Evolutionary conservation across 2,888 invertebrate genomes (phyloP), one percentile per base, ranked within the genome.

Genomic region (Pardosa pseudoannulata): DNA sequence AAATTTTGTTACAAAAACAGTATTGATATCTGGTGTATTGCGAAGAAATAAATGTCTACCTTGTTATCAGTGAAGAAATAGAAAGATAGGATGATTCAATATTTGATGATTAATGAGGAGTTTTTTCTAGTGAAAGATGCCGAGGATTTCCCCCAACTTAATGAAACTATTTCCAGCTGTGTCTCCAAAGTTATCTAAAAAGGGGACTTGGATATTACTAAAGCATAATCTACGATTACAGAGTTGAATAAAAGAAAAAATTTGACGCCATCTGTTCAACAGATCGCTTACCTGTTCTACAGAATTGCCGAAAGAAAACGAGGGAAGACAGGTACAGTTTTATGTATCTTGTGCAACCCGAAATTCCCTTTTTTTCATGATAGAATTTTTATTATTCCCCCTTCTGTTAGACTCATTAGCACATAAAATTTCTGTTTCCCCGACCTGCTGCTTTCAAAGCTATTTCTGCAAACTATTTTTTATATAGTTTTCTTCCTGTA

Each of bases 201-300:
- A n/a, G n/a, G n/a, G n/a, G 29, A 36, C 6, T 36, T 36, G 36
- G 36, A 36, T 36, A 36, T 7, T 7, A 36, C 36, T 36, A 36
- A 36, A 36, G 11, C 36, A 36, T 36, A 71, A 62, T n/a, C n/a
- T n/a, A n/a, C n/a, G n/a, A n/a, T n/a, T n/a, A n/a, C n/a, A n/a
- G n/a, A n/a, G n/a, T n/a, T n/a, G n/a, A n/a, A n/a, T n/a, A n/a
- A n/a, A n/a, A n/a, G n/a, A 71, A 36, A 64, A 62, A 79, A 62
- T 28, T 56, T 28, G 36, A 39, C 79, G 32, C 79, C 79, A 79
- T 79, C 79, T 79, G 79, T 79, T 70, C 56, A 71, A 71, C 36
- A 28, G 39, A 36, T 41, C 23, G 27, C 36, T 56, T 79, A 71
- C 39, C 39, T 71, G 68, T 68, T 19, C 32, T n/a, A 78, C 64